phyloP scores from a whole-genome alignment of 1,140 invertebrate species.

The Caerostris darwini region DNA sequence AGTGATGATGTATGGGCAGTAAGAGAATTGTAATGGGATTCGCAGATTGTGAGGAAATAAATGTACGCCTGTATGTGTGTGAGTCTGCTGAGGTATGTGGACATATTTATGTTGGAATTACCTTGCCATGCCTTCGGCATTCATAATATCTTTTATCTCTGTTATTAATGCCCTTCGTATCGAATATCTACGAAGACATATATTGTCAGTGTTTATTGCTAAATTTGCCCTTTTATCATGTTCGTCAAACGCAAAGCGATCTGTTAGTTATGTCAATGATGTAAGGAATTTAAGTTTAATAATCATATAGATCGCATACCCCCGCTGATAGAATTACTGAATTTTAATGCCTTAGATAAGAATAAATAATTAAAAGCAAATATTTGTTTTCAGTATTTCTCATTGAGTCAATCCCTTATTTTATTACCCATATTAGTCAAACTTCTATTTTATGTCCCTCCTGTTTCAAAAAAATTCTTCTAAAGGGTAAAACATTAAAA shows the following conservation, averaged over 20 bases:
- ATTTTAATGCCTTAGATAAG: too few relatives aligned
- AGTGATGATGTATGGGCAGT: constrained; percentile 45
- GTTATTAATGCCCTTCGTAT: constrained; percentile 11
- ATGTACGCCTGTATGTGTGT: background rate
- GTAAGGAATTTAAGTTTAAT: too few relatives aligned
- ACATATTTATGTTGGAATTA: constrained; percentile 25
- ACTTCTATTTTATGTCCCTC: too few relatives aligned
- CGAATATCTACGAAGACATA: background rate
- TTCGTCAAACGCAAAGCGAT: background rate
- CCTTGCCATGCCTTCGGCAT: background rate
- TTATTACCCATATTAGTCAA: too few relatives aligned
- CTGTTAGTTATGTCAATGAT: too few relatives aligned
- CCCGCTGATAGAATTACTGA: too few relatives aligned
- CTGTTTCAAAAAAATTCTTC: too few relatives aligned
- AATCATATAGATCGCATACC: too few relatives aligned
- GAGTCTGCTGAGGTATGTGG: background rate
- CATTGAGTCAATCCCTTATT: too few relatives aligned
- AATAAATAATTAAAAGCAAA: too few relatives aligned
- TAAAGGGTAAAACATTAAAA: too few relatives aligned
- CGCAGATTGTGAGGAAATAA: constrained; percentile 48
- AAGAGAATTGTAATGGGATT: constrained; percentile 64
- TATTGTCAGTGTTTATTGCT: background rate
- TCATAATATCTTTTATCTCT: background rate
- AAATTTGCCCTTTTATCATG: background rate
- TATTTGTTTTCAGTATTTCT: too few relatives aligned